A percentile compares a stretch with the other conserved stretches of the same genome.
Evolutionary conservation across 2,888 invertebrate genomes (phyloP).

Genomic region (Catotricha subobsoleta): DNA sequence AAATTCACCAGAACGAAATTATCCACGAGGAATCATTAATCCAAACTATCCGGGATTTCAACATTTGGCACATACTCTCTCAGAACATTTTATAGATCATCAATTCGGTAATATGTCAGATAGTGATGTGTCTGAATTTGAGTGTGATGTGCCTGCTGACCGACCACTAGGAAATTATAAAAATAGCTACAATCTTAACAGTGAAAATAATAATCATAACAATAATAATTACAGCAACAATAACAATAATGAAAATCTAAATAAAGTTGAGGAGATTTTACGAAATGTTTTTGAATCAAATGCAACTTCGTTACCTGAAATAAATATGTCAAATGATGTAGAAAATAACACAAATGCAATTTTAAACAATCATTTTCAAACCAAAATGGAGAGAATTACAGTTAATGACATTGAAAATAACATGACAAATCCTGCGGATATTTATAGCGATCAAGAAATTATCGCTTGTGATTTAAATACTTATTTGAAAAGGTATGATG

Average conservation of each 20-base stretch:
- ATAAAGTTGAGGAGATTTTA: slow-evolving; percentile 7
- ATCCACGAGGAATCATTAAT: slow-evolving; percentile 56
- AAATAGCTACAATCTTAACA: slow-evolving; percentile 31
- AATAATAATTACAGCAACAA: slow-evolving; percentile 19
- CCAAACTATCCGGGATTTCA: slow-evolving; percentile 74
- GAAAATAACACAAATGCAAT: too few relatives aligned
- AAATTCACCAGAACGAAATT: slow-evolving; percentile 17
- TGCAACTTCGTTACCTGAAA: background rate
- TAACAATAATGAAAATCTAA: slow-evolving; percentile 10
- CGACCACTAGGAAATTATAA: slow-evolving; percentile 21
- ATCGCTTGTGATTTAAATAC: slow-evolving; percentile 13
- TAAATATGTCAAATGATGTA: too few relatives aligned
- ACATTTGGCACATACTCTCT: slow-evolving; percentile 56
- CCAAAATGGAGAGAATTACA: background rate
- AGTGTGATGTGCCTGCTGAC: slow-evolving; percentile 21
- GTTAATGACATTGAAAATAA: background rate
- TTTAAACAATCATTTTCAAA: background rate
- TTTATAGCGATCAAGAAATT: background rate
- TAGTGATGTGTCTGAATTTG: slow-evolving; percentile 23
- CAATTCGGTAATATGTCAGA: slow-evolving; percentile 26
- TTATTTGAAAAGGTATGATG: slow-evolving; percentile 12
- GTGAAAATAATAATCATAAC: slow-evolving; percentile 22
- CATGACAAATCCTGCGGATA: background rate
- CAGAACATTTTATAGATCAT: slow-evolving; percentile 23
- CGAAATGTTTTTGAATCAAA: slow-evolving; percentile 4